phyloP scores from a whole-genome alignment of 1,140 invertebrate genomes.

The Aphaenogaster ashmeadi region DNA sequence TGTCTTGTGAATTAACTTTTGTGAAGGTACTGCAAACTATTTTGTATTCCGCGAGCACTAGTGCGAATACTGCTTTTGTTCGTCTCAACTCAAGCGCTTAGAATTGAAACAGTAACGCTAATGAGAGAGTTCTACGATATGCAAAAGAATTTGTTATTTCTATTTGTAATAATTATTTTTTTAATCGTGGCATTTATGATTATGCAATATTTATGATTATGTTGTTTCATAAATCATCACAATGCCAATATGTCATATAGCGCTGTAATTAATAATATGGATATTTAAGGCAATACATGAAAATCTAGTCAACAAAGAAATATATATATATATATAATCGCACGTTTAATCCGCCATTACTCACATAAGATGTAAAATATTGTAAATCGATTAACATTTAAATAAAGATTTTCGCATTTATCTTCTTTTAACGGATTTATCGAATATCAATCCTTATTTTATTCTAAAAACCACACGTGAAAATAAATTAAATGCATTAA shows the following conservation, averaged over 20 bases:
- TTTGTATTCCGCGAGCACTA: constrained; percentile 6
- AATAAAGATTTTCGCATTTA: neutral
- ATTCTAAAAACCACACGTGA: neutral
- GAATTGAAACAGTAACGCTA: neutral
- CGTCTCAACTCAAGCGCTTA: neutral
- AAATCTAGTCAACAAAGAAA: neutral
- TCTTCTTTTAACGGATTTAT: neutral
- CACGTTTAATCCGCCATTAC: neutral
- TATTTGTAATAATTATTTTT: neutral
- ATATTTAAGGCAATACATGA: neutral
- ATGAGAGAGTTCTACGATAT: neutral
- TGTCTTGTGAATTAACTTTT: neutral
- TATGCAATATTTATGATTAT: neutral
- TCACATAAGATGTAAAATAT: neutral
- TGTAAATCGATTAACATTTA: neutral
- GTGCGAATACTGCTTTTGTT: neutral
- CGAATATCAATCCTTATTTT: neutral
- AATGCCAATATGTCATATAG: neutral
- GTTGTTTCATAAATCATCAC: neutral
- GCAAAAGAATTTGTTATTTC: constrained; percentile 12
- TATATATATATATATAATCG: too few species aligned
- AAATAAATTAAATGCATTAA: neutral
- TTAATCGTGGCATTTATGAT: neutral
- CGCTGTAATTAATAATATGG: neutral
- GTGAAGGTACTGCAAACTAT: neutral